phyloP scores from a whole-genome alignment of 2,888 invertebrate species.

The Tuberolachnus salignus region DNA sequence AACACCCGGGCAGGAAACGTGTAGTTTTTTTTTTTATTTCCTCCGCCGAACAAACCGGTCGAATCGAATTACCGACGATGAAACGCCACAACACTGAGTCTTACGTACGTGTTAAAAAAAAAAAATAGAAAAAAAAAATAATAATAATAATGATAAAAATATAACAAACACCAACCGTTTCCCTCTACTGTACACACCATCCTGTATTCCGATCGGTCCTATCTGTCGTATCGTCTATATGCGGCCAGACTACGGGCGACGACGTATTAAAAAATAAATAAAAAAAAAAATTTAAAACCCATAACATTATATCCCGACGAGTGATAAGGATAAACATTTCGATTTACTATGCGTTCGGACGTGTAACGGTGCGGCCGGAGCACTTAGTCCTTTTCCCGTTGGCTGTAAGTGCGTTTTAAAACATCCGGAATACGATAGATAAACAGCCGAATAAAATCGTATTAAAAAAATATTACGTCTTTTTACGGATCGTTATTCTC shows the following conservation, averaged over 20 bases:
- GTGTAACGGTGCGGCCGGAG: not conserved
- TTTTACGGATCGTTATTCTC: not conserved
- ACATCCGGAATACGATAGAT: too few relatives aligned
- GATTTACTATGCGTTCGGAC: constrained; percentile 26
- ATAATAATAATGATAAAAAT: too few relatives aligned
- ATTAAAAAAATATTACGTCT: not conserved
- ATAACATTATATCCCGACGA: constrained; percentile 4
- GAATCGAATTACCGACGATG: constrained; percentile 4
- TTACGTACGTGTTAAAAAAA: too few relatives aligned
- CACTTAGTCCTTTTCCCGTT: not conserved
- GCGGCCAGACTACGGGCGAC: not conserved
- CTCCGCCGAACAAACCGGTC: not conserved
- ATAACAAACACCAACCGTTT: too few relatives aligned
- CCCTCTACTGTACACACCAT: too few relatives aligned
- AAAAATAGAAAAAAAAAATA: too few relatives aligned
- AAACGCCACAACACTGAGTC: too few relatives aligned
- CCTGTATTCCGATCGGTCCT: not conserved
- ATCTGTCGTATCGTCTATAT: not conserved
- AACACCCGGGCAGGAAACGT: constrained; percentile 10
- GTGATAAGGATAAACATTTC: constrained; percentile 9
- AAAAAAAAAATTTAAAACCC: too few relatives aligned
- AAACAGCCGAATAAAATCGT: not conserved
- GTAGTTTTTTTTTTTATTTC: not conserved
- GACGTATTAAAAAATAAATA: not conserved
- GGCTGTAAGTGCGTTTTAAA: constrained; percentile 24